Conservation (phyloP, 1,140 invertebrate species). For the Oncopodura yosiiana region DNA sequence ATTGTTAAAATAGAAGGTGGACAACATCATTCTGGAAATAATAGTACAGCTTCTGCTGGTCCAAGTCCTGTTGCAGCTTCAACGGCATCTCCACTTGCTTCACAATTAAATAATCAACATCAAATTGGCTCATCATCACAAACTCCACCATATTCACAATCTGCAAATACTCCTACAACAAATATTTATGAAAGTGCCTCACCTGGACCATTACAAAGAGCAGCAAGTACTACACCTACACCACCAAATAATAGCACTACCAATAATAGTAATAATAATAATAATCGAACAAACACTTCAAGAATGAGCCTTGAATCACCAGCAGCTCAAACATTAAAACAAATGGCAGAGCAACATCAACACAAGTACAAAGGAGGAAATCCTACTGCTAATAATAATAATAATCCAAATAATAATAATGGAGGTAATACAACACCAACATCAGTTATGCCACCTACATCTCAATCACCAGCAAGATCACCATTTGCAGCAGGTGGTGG, state of each 20-base stretch:
- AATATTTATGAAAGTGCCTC: too few species aligned
- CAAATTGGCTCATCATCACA: too few species aligned
- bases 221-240: conserved; percentile 15
- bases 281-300: conserved; percentile 34
- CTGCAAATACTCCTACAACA: conserved; percentile 5
- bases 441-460: conserved; percentile 1
- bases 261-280: conserved; percentile 25
- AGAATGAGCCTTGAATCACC: conserved; percentile 36
- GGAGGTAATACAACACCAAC: conserved; percentile 41
- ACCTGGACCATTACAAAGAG: conserved; percentile 23
- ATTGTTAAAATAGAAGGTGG: background rate
- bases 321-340: conserved; percentile 87
- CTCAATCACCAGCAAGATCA: conserved; percentile 28
- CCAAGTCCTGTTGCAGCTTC: conserved; percentile 35
- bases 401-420: conserved; percentile 42
- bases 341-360: conserved; percentile 93
- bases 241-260: conserved; percentile 19
- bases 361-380: conserved; percentile 73
- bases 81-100: conserved; percentile 32
- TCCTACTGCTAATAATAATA: conserved; percentile 50
- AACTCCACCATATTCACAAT: conserved; percentile 26
- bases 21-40: background rate
- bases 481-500: conserved; percentile 6
- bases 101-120: conserved; percentile 32
- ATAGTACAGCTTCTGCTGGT: conserved; percentile 15